phyloP scores from a whole-genome alignment of 2,113 vertebrate species.

The Polypterus bichir region DNA sequence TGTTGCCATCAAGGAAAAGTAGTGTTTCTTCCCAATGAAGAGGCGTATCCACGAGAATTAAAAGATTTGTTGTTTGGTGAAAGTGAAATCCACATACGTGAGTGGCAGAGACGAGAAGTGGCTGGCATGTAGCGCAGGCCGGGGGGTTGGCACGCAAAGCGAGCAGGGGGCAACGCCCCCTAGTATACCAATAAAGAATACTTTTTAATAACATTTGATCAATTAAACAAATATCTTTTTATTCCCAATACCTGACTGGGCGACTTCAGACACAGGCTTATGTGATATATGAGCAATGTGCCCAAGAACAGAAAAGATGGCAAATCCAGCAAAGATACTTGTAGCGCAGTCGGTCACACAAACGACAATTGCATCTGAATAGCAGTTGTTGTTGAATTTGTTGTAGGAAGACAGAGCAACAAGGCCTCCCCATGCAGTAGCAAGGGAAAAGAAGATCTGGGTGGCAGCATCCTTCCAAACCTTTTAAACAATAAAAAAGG shows the following conservation, averaged over 20 bases:
- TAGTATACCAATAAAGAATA: too few relatives aligned
- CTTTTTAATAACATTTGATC: too few relatives aligned
- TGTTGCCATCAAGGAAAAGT: too few relatives aligned
- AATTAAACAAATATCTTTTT: too few relatives aligned
- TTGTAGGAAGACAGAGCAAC: conserved; percentile 85
- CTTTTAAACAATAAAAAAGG: conserved; percentile 32
- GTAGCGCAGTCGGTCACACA: conserved; percentile 76
- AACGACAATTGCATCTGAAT: conserved; percentile 69
- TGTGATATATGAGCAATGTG: conserved; percentile 76
- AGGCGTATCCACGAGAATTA: too few relatives aligned
- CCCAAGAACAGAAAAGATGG: conserved; percentile 89
- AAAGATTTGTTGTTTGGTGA: too few relatives aligned
- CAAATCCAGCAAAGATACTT: conserved; percentile 85
- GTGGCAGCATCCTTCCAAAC: conserved; percentile 93
- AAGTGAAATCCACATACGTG: too few relatives aligned
- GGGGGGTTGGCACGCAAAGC: too few relatives aligned
- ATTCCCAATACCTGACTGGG: conserved; percentile 62
- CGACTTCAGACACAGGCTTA: conserved; percentile 69
- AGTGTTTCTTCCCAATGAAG: too few relatives aligned
- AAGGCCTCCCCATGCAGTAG: conserved; percentile 77
- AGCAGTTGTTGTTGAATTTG: conserved; percentile 86
- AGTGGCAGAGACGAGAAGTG: too few relatives aligned
- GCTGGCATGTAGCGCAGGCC: too few relatives aligned
- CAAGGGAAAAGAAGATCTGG: conserved; percentile 88
- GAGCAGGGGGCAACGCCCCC: too few relatives aligned